Evolutionary conservation across 2,888 invertebrate genomes (phyloP).

Genomic region (Caenorhabditis macrosperma): DNA sequence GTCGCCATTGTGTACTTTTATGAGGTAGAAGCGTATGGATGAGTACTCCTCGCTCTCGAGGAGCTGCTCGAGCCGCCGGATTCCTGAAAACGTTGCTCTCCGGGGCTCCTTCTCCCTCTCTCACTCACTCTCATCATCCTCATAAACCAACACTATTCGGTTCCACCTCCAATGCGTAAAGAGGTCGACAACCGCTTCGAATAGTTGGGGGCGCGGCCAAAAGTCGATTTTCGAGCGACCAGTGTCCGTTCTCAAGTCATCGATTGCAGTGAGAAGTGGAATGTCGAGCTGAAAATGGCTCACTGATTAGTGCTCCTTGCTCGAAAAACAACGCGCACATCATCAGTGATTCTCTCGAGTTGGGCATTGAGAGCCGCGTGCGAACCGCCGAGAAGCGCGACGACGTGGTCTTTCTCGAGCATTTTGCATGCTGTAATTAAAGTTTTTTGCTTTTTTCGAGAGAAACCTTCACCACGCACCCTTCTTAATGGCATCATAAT

Average conservation of each 20-base stretch:
- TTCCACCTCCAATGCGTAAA: slow-evolving; percentile 79
- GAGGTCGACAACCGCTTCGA: slow-evolving; percentile 76
- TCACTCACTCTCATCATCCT: slow-evolving; percentile 71
- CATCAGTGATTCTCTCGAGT: slow-evolving; percentile 71
- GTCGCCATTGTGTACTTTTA: slow-evolving; percentile 74
- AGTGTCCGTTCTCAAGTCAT: slow-evolving; percentile 64
- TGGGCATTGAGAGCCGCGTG: slow-evolving; percentile 75
- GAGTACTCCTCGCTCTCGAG: slow-evolving; percentile 75
- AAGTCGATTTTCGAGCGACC: slow-evolving; percentile 68
- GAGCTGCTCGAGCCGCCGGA: slow-evolving; percentile 73
- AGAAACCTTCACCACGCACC: slow-evolving; percentile 1
- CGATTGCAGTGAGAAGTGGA: slow-evolving; percentile 74
- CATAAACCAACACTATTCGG: slow-evolving; percentile 76
- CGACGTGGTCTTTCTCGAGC: slow-evolving; percentile 73
- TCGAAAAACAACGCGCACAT: slow-evolving; percentile 64
- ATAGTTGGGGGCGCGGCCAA: slow-evolving; percentile 76
- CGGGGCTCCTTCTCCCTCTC: too few relatives aligned
- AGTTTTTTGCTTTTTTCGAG: background rate
- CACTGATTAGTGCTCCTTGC: too few relatives aligned
- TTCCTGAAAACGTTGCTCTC: slow-evolving; percentile 69
- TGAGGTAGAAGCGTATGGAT: slow-evolving; percentile 75
- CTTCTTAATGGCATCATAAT: slow-evolving; percentile 75
- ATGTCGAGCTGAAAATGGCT: slow-evolving; percentile 70
- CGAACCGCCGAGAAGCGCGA: slow-evolving; percentile 76
- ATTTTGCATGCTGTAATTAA: slow-evolving; percentile 74